A percentile compares a stretch with the other conserved stretches of the same genome.
These are phyloP conservation scores for Paralinhomoeus sp. DNA, from an alignment of 2,888 invertebrate species.

Conservation along the genomic window DNA sequence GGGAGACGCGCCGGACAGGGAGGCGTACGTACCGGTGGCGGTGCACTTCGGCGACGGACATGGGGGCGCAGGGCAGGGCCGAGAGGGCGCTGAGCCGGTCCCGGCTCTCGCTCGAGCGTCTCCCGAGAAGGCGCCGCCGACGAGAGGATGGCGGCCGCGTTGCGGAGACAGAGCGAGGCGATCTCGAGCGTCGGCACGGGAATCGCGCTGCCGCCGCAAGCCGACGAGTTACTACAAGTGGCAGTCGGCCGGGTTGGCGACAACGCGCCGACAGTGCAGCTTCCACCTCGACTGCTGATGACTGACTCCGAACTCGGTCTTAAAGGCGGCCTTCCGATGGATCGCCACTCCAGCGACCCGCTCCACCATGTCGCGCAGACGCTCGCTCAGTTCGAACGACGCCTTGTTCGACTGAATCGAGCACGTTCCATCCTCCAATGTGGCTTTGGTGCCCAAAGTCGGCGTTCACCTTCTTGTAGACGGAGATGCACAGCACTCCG, in stretches of 20 bases:
- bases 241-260: too few relatives aligned
- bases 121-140: too few relatives aligned
- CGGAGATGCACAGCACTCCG: constrained; percentile 53
- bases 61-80: neutral
- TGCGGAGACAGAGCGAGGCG: constrained; percentile 60
- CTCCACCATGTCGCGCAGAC: neutral
- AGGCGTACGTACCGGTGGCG: neutral
- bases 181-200: constrained; percentile 70
- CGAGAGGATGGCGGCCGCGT: constrained; percentile 37
- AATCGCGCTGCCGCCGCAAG: constrained; percentile 40
- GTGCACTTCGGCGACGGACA: neutral
- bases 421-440: neutral
- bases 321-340: neutral
- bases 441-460: neutral
- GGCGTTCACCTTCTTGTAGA: neutral
- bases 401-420: neutral
- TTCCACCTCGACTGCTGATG: too few relatives aligned
- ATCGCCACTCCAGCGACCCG: neutral
- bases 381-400: neutral
- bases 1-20: neutral
- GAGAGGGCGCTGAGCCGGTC: too few relatives aligned
- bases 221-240: too few relatives aligned
- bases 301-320: too few relatives aligned
- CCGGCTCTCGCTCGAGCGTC: too few relatives aligned
- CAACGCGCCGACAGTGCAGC: too few relatives aligned